These are phyloP conservation scores for Chelonus insularis DNA, from an alignment of 1,140 invertebrate genomes.

Conservation along the genomic window DNA sequence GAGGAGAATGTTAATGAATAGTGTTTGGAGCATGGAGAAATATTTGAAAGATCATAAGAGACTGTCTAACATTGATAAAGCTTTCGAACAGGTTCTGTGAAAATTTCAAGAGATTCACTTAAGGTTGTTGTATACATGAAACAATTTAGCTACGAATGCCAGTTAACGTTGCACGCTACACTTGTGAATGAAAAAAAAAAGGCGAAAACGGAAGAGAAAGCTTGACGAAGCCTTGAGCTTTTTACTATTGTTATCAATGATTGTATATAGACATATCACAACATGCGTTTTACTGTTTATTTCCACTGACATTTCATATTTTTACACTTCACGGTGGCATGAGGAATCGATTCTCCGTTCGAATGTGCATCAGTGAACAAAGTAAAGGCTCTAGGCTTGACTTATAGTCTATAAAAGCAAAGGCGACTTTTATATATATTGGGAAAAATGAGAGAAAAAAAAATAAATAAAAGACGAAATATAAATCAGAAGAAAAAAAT, in stretches of 20 bases:
- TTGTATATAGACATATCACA: background rate
- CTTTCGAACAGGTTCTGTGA: background rate
- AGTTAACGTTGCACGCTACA: conserved; percentile 3
- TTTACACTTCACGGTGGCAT: conserved; percentile 2
- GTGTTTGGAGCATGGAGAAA: too few relatives aligned
- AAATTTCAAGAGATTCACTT: background rate
- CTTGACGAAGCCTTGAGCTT: conserved; percentile 1
- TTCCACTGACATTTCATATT: background rate
- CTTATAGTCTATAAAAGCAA: background rate
- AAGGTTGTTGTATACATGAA: background rate
- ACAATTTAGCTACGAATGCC: conserved; percentile 11
- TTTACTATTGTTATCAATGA: conserved; percentile 1
- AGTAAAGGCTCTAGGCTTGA: background rate
- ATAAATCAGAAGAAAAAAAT: background rate
- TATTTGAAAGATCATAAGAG: background rate
- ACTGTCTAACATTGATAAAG: background rate
- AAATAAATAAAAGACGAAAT: background rate
- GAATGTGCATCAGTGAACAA: conserved; percentile 7
- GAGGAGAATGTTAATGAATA: too few relatives aligned
- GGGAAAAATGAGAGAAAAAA: background rate
- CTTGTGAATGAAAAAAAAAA: conserved; percentile 3
- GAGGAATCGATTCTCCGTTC: conserved; percentile 6
- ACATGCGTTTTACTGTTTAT: conserved; percentile 6
- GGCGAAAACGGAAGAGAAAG: background rate
- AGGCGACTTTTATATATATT: background rate